Conservation (phyloP, 2,797 vertebrate species). For the Neostethus bicornis region DNA sequence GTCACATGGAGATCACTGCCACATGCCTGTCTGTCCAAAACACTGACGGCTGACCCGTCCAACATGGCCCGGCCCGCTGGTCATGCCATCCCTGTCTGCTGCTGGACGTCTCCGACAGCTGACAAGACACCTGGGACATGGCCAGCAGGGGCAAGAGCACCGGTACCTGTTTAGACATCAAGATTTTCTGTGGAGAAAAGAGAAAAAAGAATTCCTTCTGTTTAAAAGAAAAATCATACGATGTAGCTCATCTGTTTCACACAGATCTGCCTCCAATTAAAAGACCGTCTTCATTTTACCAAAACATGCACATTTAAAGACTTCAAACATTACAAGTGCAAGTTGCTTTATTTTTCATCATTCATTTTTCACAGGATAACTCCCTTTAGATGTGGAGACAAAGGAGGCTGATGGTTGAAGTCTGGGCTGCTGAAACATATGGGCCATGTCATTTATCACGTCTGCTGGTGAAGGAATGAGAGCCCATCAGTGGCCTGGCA, state of each 20-base stretch:
- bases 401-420: slow-evolving; percentile 75
- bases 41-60: slow-evolving; percentile 91
- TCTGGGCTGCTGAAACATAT: slow-evolving; percentile 86
- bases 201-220: slow-evolving; percentile 17
- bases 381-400: slow-evolving; percentile 72
- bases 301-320: slow-evolving; percentile 23
- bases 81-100: slow-evolving; percentile 92
- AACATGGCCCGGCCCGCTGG: slow-evolving; percentile 84
- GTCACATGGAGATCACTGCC: slow-evolving; percentile 89
- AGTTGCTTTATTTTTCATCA: slow-evolving; percentile 43
- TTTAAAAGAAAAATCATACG: slow-evolving; percentile 34
- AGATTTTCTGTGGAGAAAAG: slow-evolving; percentile 61
- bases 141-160: slow-evolving; percentile 82
- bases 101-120: slow-evolving; percentile 93
- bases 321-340: slow-evolving; percentile 32
- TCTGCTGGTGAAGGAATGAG: slow-evolving; percentile 91
- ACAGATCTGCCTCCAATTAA: slow-evolving; percentile 37
- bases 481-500: slow-evolving; percentile 94
- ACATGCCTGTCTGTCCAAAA: slow-evolving; percentile 79
- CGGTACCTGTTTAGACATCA: slow-evolving; percentile 92
- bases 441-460: slow-evolving; percentile 93
- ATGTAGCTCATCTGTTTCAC: slow-evolving; percentile 34
- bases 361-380: slow-evolving; percentile 60
- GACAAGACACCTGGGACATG: slow-evolving; percentile 90
- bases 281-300: slow-evolving; percentile 36